Conservation (phyloP, 53 echinoderm and acorn worm genomes). For the Temnopleurus reevesii region DNA sequence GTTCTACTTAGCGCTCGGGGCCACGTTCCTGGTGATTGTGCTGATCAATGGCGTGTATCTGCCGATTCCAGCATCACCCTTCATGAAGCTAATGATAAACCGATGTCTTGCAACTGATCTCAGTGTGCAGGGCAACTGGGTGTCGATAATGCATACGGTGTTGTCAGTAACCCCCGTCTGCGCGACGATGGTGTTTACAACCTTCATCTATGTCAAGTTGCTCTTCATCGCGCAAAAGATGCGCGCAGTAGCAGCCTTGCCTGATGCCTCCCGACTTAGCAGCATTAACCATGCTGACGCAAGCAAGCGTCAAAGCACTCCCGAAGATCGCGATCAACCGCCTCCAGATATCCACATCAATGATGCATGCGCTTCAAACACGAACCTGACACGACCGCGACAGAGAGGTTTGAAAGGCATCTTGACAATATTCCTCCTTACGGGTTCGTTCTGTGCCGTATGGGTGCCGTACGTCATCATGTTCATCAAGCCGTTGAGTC, state of each 20-base stretch:
- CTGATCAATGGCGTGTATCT: neutral
- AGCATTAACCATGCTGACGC: neutral
- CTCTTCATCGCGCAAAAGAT: neutral
- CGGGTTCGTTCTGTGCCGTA: neutral
- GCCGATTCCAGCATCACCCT: constrained; percentile 6
- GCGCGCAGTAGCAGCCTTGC: neutral
- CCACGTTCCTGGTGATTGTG: neutral
- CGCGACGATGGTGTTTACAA: neutral
- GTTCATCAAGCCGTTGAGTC: neutral
- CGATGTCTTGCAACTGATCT: neutral
- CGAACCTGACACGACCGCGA: neutral
- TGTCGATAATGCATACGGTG: neutral
- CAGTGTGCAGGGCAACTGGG: neutral
- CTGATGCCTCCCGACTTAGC: neutral
- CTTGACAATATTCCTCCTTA: neutral
- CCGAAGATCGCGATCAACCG: neutral
- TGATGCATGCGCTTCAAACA: neutral
- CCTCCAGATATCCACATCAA: neutral
- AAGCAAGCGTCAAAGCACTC: neutral
- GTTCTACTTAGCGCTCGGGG: neutral
- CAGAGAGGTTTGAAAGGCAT: neutral
- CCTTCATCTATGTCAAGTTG: neutral
- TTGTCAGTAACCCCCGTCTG: neutral
- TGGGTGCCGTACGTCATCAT: neutral
- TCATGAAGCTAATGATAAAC: neutral